Percentiles rank a stretch among this genome's conserved stretches.
phyloP scores from a whole-genome alignment of 2,888 invertebrate species.

The Leistus spinibarbis region DNA sequence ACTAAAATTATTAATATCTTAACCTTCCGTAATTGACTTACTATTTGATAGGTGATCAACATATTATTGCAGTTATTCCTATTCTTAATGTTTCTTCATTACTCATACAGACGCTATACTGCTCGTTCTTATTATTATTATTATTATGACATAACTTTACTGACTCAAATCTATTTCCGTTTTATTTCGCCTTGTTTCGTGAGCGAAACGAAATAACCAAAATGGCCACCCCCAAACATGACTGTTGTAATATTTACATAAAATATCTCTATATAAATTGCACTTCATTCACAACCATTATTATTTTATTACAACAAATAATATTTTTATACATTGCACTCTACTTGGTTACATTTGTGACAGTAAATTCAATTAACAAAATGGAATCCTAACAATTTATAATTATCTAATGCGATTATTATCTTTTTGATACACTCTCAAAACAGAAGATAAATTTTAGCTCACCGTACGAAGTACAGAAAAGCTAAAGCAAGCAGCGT shows the following conservation, averaged over 20 bases:
- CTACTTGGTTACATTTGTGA: not conserved
- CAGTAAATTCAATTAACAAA: not conserved
- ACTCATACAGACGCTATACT: not conserved
- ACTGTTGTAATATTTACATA: not conserved
- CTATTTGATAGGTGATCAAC: constrained; percentile 54
- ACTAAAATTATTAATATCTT: constrained; percentile 58
- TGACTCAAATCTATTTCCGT: not conserved
- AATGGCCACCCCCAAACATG: not conserved
- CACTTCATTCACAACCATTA: not conserved
- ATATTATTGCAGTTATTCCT: constrained; percentile 48
- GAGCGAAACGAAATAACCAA: not conserved
- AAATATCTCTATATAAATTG: not conserved
- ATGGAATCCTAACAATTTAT: not conserved
- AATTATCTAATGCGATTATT: too few relatives aligned
- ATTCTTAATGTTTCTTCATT: not conserved
- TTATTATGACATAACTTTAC: not conserved
- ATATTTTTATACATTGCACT: not conserved
- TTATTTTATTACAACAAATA: not conserved
- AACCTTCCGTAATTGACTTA: constrained; percentile 53
- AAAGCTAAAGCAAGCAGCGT: too few relatives aligned
- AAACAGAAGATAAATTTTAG: too few relatives aligned
- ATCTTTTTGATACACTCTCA: too few relatives aligned
- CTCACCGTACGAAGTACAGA: too few relatives aligned
- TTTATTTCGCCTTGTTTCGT: not conserved
- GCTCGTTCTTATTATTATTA: not conserved